These are phyloP conservation scores for Meleagris gallopavo DNA, from an alignment of 2,113 vertebrate genomes.

Conservation along the genomic window DNA sequence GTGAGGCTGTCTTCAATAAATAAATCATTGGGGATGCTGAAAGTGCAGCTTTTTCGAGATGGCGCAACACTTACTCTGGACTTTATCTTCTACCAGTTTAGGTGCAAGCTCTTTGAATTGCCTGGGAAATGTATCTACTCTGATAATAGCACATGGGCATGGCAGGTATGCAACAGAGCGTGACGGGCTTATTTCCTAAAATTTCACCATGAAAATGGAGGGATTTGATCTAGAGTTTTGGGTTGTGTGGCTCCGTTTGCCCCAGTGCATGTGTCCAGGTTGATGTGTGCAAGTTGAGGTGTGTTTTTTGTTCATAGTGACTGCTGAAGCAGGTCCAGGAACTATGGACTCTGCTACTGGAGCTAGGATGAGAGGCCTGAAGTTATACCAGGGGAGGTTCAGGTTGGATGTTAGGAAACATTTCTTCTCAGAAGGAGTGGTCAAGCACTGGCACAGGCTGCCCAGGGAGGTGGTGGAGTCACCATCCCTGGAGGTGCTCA, in stretches of 20 bases:
- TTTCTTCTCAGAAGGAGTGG: no score
- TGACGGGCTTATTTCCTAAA: not conserved
- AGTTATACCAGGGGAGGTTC: no score
- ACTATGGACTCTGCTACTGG: not conserved
- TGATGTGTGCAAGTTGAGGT: not conserved
- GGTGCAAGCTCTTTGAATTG: not conserved
- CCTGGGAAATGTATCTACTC: not conserved
- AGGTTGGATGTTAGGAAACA: no score
- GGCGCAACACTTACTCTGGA: not conserved
- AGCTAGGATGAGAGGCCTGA: no score
- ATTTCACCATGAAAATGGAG: not conserved
- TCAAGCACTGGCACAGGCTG: no score
- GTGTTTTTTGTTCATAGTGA: not conserved
- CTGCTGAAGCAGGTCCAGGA: not conserved
- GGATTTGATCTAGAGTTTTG: not conserved
- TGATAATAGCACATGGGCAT: not conserved
- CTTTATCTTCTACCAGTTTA: not conserved
- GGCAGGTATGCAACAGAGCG: not conserved
- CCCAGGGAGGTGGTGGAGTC: no score
- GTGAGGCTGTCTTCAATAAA: constrained; percentile 4
- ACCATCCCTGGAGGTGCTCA: no score
- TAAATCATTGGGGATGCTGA: not conserved
- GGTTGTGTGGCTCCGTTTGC: not conserved
- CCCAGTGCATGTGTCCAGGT: fast-evolving
- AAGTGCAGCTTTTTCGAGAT: not conserved